A percentile compares a stretch with the other conserved stretches of the same genome.
These are phyloP conservation scores for rabbit (Oryctolagus cuniculus) DNA, from an alignment of 2,113 vertebrate species.

Conservation along the genomic window mOryCun1.1 NC_091432.1:101156001-101156500, in stretches of 20 bases:
- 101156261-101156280: conserved; percentile 56
- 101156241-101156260: conserved; percentile 34
- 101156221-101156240: conserved; percentile 11
- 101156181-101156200: conserved; percentile 33
- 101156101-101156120: background rate
- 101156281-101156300: conserved; percentile 43
- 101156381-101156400: background rate
- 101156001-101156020: conserved; percentile 26
- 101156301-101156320: background rate
- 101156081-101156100: conserved; percentile 60
- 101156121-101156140: conserved; percentile 34
- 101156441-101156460: background rate
- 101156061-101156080: conserved; percentile 2
- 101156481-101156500: conserved; percentile 27
- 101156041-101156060: conserved; percentile 8
- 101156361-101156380: background rate
- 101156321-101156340: background rate
- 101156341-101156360: background rate
- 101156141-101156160: conserved; percentile 10
- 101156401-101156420: background rate
- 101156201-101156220: conserved; percentile 59
- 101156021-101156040: conserved; percentile 30
- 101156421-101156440: background rate
- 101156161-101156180: background rate
- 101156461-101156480: background rate